Evolutionary conservation across 2,113 vertebrate genomes (phyloP).

Genomic region (Aix galericulata): DNA sequence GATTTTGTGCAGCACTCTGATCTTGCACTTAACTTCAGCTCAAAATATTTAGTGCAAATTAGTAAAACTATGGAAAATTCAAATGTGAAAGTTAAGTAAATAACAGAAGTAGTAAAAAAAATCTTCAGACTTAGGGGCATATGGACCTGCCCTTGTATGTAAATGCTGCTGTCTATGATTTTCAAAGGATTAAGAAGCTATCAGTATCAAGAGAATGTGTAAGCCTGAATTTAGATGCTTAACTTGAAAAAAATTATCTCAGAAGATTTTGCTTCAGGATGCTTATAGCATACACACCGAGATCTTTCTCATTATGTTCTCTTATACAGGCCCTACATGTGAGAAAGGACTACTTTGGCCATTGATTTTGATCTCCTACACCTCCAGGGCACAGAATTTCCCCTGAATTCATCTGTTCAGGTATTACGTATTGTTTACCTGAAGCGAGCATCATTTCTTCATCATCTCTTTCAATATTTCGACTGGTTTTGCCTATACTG

Average conservation of each 20-base stretch:
- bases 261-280: background rate
- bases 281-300: background rate
- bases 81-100: background rate
- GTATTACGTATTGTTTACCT: background rate
- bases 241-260: background rate
- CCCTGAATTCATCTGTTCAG: background rate
- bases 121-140: background rate
- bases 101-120: background rate
- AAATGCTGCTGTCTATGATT: background rate
- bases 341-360: background rate
- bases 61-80: background rate
- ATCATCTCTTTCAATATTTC: background rate
- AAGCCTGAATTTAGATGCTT: background rate
- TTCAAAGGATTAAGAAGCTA: background rate
- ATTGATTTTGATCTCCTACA: background rate
- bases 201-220: background rate
- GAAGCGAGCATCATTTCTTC: background rate
- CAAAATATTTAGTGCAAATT: background rate
- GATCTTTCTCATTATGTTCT: background rate
- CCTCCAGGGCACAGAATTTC: background rate
- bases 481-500: background rate
- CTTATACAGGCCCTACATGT: background rate
- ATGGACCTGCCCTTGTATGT: background rate
- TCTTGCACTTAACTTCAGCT: background rate
- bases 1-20: background rate